Evolutionary conservation across 2,888 invertebrate genomes (phyloP), one percentile per base, ranked within the genome.

Genomic region (Heliothis peltigera): DNA sequence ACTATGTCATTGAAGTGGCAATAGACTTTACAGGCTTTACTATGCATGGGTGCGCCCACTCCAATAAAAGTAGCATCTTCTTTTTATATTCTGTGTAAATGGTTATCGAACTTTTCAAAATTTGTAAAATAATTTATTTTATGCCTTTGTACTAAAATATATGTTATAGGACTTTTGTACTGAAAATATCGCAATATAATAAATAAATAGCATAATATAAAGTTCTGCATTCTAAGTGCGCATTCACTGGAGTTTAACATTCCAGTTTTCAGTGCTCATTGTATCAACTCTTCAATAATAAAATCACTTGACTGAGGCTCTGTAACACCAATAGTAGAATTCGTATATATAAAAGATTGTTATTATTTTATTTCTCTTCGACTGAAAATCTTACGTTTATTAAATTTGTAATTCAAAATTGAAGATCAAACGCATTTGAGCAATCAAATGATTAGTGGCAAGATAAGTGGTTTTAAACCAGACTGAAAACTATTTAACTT

Each of bases 1-100:
- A 80, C 78, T 75, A 61, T 73, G 59, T 53, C 65, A 43, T 44
- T 67, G 64, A 77, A 80, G 75, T 77, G 78, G 59, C 80, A 70
- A 75, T 66, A 69, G 60, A 75, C 58, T 68, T 68, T 75, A 67
- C 52, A 66, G 64, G 53, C 65, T 77, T 78, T 69, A 76, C 70
- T 74, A 78, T 76, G 70, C 79, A 70, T 64, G 64, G 63, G 70
- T 75, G 53, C 70, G n/a, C n/a, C n/a, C n/a, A 70, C 65, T 77
- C 64, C 59, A 67, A 75, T 79, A 77, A 75, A 69, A 63, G 62
- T 64, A 64, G 64, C 44, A 54, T 64, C 43, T 64, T 70, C 44
- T 62, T 67, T 58, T 64, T 70, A 42, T 59, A 59, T 25, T 42
- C 51, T 54, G 22, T 35, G 21, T 62, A 62, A 53, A 17, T 59